phyloP scores from a whole-genome alignment of 2,113 vertebrate genomes.

The Rutilus rutilus region DNA sequence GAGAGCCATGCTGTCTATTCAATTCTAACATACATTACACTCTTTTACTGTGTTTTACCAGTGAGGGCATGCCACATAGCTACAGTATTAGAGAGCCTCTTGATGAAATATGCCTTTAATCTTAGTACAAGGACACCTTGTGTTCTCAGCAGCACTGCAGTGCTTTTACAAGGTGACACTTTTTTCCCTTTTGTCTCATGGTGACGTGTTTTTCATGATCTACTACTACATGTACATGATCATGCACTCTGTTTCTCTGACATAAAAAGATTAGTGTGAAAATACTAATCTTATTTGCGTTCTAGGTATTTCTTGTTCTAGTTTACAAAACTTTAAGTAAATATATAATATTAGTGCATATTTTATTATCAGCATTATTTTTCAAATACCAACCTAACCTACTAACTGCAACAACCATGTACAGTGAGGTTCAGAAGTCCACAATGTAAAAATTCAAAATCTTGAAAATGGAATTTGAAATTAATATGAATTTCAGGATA shows the following conservation, averaged over 20 bases:
- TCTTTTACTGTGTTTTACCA: constrained; percentile 15
- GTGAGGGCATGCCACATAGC: constrained; percentile 30
- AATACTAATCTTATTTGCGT: too few species aligned
- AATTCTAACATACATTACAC: not conserved
- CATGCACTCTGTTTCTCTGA: not conserved
- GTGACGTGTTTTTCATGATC: not conserved
- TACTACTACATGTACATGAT: too few species aligned
- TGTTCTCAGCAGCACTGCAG: not conserved
- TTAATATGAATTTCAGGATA: not conserved
- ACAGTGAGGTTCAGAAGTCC: too few species aligned
- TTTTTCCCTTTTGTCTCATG: not conserved
- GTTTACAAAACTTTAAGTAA: too few species aligned
- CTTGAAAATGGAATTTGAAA: not conserved
- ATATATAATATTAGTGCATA: not conserved
- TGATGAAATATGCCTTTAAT: constrained; percentile 10
- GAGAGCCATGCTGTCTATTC: not conserved
- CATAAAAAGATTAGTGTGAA: not conserved
- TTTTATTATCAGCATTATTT: not conserved
- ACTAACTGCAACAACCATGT: too few species aligned
- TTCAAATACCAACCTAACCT: not conserved
- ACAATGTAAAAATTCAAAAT: too few species aligned
- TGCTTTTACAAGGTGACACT: constrained; percentile 12
- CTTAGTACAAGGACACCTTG: constrained; percentile 25
- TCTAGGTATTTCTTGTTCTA: too few species aligned
- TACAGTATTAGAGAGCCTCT: constrained; percentile 9